Evolutionary conservation across 2,113 vertebrate genomes (phyloP), one percentile per base, ranked within the genome.

Genomic region (Phodopus roborovskii): DNA sequence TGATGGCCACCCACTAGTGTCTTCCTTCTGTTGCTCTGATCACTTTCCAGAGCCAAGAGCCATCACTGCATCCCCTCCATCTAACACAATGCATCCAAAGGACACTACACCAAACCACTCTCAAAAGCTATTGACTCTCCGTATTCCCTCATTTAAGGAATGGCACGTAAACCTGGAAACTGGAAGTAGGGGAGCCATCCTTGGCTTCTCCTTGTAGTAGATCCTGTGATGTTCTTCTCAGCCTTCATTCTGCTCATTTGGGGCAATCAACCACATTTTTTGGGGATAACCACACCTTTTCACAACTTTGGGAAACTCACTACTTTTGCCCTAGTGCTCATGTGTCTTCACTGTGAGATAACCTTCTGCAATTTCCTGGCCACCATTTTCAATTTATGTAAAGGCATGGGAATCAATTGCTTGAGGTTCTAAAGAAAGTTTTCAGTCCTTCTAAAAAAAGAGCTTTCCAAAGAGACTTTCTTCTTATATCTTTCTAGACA

Each of bases 361-460:
- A 30, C 33, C 3, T 60, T 17, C 74, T 90, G 33, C 33, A 64
- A 66, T 93, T 16, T 85, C 1, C 17, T 92, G 74, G n/a, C 50
- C 58, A 85, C 70, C 12, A 88, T 71, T 89, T 77, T 75, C 75
- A 68, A 88, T 68, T 62, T 94, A 75, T 70, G 5, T 60, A 86
- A 16, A 45, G 50, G 94, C 17, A 68, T 4, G 2, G 42, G 20
- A 86, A 60, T 85, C 88, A 73, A 66, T 56, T 62, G 53, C 45
- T 22, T 90, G 50, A 79, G 48, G 50, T 33, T 95, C n/a, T 74
- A 28, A 42, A 56, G 87, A 96, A 92, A 26, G 26, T 91, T 96
- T 96, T 78, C 68, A 91, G 7, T 90, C 15, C 94, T 90, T 85
- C 36, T 75, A 64, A 95, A 93, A 95, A 93, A 90, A 86, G 50